Conservation (phyloP, 2,888 invertebrate genomes). For the Hypsopygia costalis region DNA sequence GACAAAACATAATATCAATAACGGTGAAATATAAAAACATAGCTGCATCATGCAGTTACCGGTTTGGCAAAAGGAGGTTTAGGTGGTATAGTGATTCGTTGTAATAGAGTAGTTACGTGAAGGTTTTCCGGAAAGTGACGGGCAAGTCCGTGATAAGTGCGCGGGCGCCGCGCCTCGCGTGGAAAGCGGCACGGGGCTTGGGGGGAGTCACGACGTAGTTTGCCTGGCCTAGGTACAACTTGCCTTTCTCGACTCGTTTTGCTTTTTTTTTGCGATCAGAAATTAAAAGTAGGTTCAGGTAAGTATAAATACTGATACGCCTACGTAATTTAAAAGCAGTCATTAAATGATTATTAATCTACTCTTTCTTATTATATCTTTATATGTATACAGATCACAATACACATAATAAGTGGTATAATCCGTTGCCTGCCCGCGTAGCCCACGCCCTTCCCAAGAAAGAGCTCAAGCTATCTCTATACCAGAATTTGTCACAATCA, state of each 20-base stretch:
- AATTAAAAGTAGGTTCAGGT: constrained; percentile 6
- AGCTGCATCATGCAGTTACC: not conserved
- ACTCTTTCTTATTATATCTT: too few species aligned
- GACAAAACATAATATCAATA: too few species aligned
- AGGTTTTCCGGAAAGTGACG: constrained; percentile 52
- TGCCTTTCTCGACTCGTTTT: constrained; percentile 30
- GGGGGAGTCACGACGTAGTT: constrained; percentile 67
- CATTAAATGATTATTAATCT: too few species aligned
- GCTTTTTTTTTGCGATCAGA: constrained; percentile 27
- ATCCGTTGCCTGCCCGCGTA: too few species aligned
- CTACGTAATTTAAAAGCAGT: not conserved
- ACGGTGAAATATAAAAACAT: too few species aligned
- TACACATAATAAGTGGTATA: too few species aligned
- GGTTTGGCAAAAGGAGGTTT: constrained; percentile 38
- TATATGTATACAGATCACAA: too few species aligned
- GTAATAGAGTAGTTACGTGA: constrained; percentile 54
- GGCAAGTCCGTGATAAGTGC: constrained; percentile 12
- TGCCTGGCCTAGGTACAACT: constrained; percentile 60
- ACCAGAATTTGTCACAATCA: too few species aligned
- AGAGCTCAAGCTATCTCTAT: too few species aligned
- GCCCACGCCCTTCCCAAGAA: too few species aligned
- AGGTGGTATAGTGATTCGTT: constrained; percentile 43
- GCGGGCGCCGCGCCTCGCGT: constrained; percentile 30
- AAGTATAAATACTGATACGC: not conserved
- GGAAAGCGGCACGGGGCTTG: constrained; percentile 31